Percentiles rank a stretch among this genome's conserved stretches.
phyloP scores from a whole-genome alignment of 64 coral and sea anemone genomes.

The Montipora efflorescens region DNA sequence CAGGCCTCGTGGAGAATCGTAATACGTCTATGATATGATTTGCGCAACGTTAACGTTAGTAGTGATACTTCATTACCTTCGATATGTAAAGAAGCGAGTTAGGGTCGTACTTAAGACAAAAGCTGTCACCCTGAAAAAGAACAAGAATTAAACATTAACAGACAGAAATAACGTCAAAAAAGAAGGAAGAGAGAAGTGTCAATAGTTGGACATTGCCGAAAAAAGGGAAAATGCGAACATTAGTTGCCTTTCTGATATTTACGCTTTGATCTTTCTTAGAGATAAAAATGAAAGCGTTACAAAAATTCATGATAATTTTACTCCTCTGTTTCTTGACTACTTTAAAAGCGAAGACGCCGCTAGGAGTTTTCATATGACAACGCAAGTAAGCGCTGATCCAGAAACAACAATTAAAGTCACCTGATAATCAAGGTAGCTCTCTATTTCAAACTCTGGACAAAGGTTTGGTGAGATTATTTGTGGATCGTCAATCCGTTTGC shows the following conservation, averaged over 20 bases:
- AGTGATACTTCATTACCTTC: constrained; percentile 44
- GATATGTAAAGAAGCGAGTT: constrained; percentile 96
- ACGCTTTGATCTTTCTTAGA: too few relatives aligned
- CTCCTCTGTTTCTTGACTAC: too few relatives aligned
- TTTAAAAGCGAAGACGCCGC: too few relatives aligned
- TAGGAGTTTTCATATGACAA: not conserved
- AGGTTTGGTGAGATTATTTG: constrained; percentile 65
- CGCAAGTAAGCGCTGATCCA: not conserved
- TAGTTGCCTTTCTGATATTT: too few relatives aligned
- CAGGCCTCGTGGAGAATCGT: too few relatives aligned
- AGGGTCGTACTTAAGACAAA: constrained; percentile 95
- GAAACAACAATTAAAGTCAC: constrained; percentile 6
- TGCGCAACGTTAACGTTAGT: not conserved
- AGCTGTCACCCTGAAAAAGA: constrained; percentile 82
- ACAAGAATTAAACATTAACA: not conserved
- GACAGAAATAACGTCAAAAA: not conserved
- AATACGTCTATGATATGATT: too few relatives aligned
- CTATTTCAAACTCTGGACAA: constrained; percentile 96
- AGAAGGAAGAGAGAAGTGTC: too few relatives aligned
- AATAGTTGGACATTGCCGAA: too few relatives aligned
- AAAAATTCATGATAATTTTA: too few relatives aligned
- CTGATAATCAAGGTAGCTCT: constrained; percentile 94
- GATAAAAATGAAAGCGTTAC: too few relatives aligned
- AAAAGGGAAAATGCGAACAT: too few relatives aligned
- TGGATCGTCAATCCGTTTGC: constrained; percentile 73